Evolutionary conservation across 1,140 invertebrate species (phyloP).

Genomic region (Drosophila miranda): DNA sequence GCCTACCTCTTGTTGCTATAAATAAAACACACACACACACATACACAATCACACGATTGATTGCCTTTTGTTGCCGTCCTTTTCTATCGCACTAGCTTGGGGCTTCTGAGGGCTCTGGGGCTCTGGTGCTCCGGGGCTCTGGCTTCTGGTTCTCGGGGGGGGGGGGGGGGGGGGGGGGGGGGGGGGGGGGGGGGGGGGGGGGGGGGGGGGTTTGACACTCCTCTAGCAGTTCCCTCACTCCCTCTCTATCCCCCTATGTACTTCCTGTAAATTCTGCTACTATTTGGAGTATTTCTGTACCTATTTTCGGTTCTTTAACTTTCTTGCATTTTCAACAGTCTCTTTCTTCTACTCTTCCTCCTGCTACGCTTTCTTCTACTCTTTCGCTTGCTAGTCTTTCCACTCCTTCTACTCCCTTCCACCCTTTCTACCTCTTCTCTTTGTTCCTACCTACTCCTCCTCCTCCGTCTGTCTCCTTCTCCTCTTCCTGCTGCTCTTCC

Average conservation of each 20-base stretch:
- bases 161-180: too few relatives aligned
- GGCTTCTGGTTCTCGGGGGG: background rate
- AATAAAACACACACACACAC: slow-evolving; percentile 59
- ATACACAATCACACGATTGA: slow-evolving; percentile 64
- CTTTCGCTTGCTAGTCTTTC: background rate
- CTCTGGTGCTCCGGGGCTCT: background rate
- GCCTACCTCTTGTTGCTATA: slow-evolving; percentile 72
- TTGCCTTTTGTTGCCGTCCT: slow-evolving; percentile 49
- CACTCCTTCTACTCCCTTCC: too few relatives aligned
- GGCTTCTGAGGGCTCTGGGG: too few relatives aligned
- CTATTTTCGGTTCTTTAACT: too few relatives aligned
- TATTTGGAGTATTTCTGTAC: too few relatives aligned
- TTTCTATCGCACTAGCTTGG: slow-evolving; percentile 1
- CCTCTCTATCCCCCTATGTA: background rate
- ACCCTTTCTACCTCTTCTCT: background rate
- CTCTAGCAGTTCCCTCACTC: background rate
- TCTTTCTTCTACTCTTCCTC: too few relatives aligned
- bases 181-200: too few relatives aligned
- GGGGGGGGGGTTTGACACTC: background rate
- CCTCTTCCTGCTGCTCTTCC: slow-evolving; percentile 3
- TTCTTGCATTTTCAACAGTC: too few relatives aligned
- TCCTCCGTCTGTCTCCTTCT: too few relatives aligned
- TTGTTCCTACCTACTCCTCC: background rate
- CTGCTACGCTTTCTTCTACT: too few relatives aligned
- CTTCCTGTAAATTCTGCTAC: too few relatives aligned